phyloP scores from a whole-genome alignment of 2,797 vertebrate species.

The Enteromius fasciolatus region DNA sequence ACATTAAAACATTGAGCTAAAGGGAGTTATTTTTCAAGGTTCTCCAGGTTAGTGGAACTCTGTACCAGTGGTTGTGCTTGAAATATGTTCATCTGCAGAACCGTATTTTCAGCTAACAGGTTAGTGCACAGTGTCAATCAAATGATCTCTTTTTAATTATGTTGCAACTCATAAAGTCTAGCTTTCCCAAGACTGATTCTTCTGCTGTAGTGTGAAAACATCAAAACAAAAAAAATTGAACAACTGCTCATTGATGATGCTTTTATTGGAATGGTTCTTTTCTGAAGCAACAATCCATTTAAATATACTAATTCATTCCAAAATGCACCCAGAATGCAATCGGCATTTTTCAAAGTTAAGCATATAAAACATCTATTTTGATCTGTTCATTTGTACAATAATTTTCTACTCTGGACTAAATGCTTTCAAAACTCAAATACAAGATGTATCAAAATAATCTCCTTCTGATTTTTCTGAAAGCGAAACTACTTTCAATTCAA shows the following conservation, averaged over 20 bases:
- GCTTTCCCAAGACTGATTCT: background rate
- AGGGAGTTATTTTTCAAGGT: background rate
- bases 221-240: background rate
- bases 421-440: slow-evolving; percentile 15
- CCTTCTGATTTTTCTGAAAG: slow-evolving; percentile 3
- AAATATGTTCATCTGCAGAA: background rate
- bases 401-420: slow-evolving; percentile 23
- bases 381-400: background rate
- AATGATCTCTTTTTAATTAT: background rate
- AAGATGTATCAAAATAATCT: slow-evolving; percentile 46
- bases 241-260: background rate
- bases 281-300: slow-evolving; percentile 39
- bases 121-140: background rate
- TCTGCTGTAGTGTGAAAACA: background rate
- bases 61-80: background rate
- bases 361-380: slow-evolving; percentile 23
- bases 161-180: background rate
- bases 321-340: slow-evolving; percentile 32
- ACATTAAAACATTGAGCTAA: background rate
- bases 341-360: slow-evolving; percentile 29
- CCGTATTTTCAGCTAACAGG: background rate
- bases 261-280: slow-evolving; percentile 83
- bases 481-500: slow-evolving; percentile 17
- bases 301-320: slow-evolving; percentile 43
- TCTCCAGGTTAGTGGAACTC: background rate